A percentile compares a stretch with the other conserved stretches of the same genome.
Conservation (phyloP, 1,140 invertebrate species). For the Drusus annulatus region DNA sequence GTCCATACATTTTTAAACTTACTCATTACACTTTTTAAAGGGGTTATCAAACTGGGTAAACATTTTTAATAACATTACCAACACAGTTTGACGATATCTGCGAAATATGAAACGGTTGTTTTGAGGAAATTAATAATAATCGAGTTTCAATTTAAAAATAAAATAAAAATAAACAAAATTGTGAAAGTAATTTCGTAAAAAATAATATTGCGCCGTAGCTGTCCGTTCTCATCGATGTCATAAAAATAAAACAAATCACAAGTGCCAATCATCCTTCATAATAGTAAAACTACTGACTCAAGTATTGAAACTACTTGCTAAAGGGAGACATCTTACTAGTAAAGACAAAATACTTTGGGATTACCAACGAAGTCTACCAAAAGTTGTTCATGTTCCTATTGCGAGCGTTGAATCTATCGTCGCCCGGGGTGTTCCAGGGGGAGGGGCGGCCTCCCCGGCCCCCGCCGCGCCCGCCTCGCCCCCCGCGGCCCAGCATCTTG, state of each 20-base stretch:
- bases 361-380: constrained; percentile 2
- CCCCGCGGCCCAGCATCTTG: constrained; percentile 2
- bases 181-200: no score
- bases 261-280: background rate
- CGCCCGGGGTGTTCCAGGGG: constrained; percentile 39
- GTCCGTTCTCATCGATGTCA: no score
- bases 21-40: no score
- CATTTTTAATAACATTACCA: no score
- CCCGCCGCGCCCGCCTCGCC: constrained; percentile 11
- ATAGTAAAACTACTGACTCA: constrained; percentile 12
- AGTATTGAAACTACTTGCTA: background rate
- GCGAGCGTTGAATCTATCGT: constrained; percentile 41
- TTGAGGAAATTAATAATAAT: no score
- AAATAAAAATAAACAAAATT: no score
- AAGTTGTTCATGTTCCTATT: constrained; percentile 28
- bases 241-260: constrained; percentile 9
- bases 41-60: no score
- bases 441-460: background rate
- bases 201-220: no score
- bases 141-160: no score
- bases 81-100: no score
- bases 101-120: no score
- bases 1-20: no score
- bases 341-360: background rate
- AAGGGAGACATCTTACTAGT: background rate